phyloP scores from a whole-genome alignment of 2,888 invertebrate genomes.

The Eubasilissa splendida region DNA sequence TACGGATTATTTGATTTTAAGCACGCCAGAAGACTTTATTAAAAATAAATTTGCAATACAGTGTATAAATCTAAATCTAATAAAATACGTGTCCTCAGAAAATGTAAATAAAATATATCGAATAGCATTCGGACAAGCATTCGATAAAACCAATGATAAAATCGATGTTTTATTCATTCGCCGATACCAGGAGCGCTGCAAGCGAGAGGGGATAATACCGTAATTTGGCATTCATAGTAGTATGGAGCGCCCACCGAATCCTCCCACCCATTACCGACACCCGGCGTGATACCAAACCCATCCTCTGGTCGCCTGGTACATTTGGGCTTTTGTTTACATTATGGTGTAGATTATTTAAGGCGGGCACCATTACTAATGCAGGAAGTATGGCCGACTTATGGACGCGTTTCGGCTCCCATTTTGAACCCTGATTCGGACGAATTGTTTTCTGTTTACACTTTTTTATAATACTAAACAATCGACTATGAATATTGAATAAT shows the following conservation, averaged over 20 bases:
- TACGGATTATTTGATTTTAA: too few species aligned
- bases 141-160: conserved; percentile 46
- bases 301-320: conserved; percentile 32
- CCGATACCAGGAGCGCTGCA: conserved; percentile 35
- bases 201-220: conserved; percentile 50
- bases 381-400: conserved; percentile 5
- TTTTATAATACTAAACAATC: not conserved
- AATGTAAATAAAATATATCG: not conserved
- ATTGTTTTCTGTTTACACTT: not conserved
- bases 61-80: not conserved
- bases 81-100: not conserved
- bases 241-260: conserved; percentile 38
- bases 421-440: not conserved
- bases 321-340: conserved; percentile 45
- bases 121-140: conserved; percentile 18
- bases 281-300: conserved; percentile 47
- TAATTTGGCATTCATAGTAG: conserved; percentile 56
- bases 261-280: conserved; percentile 49
- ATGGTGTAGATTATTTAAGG: conserved; percentile 41
- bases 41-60: too few species aligned
- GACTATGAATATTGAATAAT: not conserved
- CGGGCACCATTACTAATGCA: conserved; percentile 27
- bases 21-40: too few species aligned
- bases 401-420: not conserved
- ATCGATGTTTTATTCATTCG: conserved; percentile 51